These are phyloP conservation scores for Corbicula japonica DNA, from an alignment of 2,888 invertebrate genomes.

Conservation along the genomic window DNA sequence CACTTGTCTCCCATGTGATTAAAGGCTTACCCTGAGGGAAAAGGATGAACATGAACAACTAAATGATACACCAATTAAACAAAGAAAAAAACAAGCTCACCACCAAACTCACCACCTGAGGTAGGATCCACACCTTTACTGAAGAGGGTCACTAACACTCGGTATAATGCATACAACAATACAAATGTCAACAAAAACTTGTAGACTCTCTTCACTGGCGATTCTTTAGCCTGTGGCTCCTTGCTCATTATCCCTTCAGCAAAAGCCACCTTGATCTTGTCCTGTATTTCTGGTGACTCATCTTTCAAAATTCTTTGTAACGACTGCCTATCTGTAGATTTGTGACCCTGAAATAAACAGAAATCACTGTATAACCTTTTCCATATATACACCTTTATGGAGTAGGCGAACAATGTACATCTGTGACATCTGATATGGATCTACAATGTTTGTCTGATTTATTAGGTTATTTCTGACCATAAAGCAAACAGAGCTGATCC, in stretches of 20 bases:
- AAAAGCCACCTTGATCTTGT: constrained; percentile 71
- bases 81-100: neutral
- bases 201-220: no score
- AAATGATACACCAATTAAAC: neutral
- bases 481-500: no score
- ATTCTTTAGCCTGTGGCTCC: neutral
- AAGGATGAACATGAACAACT: neutral
- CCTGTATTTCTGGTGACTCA: constrained; percentile 51
- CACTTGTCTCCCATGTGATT: no score
- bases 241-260: constrained; percentile 73
- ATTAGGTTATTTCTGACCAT: no score
- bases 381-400: neutral
- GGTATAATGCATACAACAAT: no score
- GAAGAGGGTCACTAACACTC: no score
- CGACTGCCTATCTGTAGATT: neutral
- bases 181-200: no score
- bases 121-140: no score
- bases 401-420: neutral
- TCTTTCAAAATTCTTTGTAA: constrained; percentile 15
- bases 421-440: neutral
- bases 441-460: no score
- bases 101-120: no score
- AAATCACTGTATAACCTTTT: neutral
- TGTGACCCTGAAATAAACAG: constrained; percentile 1
- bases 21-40: no score